These are phyloP conservation scores for Australoheros facetus DNA, from an alignment of 2,797 vertebrate genomes.

Conservation along the genomic window DNA sequence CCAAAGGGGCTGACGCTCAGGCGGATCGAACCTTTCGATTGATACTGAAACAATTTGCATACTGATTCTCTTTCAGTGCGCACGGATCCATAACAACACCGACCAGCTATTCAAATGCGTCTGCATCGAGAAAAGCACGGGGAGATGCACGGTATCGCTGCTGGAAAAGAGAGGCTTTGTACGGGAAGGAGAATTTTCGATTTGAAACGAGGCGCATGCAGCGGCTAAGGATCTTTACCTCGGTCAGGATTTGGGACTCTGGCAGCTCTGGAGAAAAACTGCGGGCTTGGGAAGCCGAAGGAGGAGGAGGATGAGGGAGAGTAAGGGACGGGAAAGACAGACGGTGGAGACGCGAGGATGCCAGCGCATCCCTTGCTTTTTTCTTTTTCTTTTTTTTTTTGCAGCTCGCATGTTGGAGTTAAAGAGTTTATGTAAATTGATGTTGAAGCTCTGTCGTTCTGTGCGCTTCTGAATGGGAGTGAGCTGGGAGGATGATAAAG, in stretches of 20 bases:
- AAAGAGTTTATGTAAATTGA: slow-evolving; percentile 40
- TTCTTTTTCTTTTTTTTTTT: neutral
- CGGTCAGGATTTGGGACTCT: slow-evolving; percentile 78
- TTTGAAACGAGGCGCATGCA: slow-evolving; percentile 69
- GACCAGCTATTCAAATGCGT: slow-evolving; percentile 94
- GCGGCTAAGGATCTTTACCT: slow-evolving; percentile 76
- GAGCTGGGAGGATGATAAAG: slow-evolving; percentile 48
- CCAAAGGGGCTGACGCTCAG: slow-evolving; percentile 90
- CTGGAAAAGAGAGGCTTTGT: slow-evolving; percentile 68
- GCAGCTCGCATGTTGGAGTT: slow-evolving; percentile 46
- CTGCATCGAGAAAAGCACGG: slow-evolving; percentile 87
- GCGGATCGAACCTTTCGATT: slow-evolving; percentile 99
- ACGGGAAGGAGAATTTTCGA: slow-evolving; percentile 78
- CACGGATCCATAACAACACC: slow-evolving; percentile 91
- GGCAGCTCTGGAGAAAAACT: slow-evolving; percentile 69
- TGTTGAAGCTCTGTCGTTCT: slow-evolving; percentile 18
- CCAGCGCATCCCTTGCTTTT: slow-evolving; percentile 19
- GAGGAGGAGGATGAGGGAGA: slow-evolving; percentile 37
- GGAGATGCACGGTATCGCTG: slow-evolving; percentile 73
- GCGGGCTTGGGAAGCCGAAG: slow-evolving; percentile 40
- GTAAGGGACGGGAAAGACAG: slow-evolving; percentile 28
- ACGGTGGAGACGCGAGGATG: slow-evolving; percentile 21
- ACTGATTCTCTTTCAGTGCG: slow-evolving; percentile 93
- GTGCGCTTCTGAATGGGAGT: slow-evolving; percentile 25
- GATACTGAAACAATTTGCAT: slow-evolving; percentile 99